Evolutionary conservation across 2,888 invertebrate species (phyloP), one percentile per base, ranked within the genome.

Genomic region (Ichneumon xanthorius): DNA sequence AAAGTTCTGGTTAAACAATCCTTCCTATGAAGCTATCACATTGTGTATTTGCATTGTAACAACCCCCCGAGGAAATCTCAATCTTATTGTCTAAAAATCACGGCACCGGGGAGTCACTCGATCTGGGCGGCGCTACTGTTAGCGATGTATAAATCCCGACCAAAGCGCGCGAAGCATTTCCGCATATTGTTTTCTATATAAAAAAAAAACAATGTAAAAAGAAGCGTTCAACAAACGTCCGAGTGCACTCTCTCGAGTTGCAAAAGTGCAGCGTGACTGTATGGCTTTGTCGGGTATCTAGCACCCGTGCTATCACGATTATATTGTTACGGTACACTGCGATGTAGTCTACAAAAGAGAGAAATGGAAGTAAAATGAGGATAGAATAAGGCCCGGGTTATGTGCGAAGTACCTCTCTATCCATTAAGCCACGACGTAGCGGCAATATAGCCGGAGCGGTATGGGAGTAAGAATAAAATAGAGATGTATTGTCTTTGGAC

Each of bases 401-500:
- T 50, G 48, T 81, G 72, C 77, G 72, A 84, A 82, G 83, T 88
- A 81, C 77, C 87, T 87, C 87, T 88, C 85, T 84, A 87, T 88
- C 88, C 86, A 87, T 88, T 88, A 88, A 67, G 67, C 48, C 67
- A 6, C 53, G 40, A 61, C 40, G 50, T 37, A 70, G 70, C 63
- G 7, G 16, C 33, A 63, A n/a, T 71, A 72, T 72, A 72, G 53
- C 71, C 70, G 63, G 63, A 72, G 76, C 88, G 86, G 86, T 87
- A 75, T 63, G 80, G 77, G 58, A 77, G 55, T 80, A 77, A 81
- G 90, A 90, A 91, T 91, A 91, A 91, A 91, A 91, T 91, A 91
- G 90, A 91, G 92, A 91, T 89, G 91, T 92, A 90, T 90, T 92
- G 90, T 90, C 90, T 90, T 90, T 89, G 86, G 88, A 90, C 87